These are phyloP conservation scores for Progne subis DNA, from an alignment of 2,113 vertebrate species.

Conservation along the genomic window DNA sequence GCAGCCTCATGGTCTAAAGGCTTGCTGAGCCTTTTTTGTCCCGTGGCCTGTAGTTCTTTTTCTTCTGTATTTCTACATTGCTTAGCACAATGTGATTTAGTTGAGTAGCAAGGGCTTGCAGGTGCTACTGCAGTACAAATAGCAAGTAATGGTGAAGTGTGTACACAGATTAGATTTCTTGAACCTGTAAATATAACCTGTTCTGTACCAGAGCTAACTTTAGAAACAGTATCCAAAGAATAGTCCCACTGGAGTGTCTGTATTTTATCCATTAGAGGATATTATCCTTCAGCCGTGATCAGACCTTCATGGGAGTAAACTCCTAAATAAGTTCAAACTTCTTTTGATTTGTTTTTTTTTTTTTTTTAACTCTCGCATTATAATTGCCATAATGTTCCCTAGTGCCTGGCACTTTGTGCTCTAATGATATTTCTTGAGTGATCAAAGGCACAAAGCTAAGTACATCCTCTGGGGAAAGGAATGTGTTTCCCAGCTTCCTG, in stretches of 20 bases:
- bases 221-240: background rate
- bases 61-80: background rate
- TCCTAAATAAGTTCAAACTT: slow-evolving; percentile 22
- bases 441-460: slow-evolving; percentile 63
- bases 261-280: background rate
- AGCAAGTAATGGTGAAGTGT: background rate
- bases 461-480: slow-evolving; percentile 60
- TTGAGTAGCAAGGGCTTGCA: background rate
- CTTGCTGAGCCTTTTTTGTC: background rate
- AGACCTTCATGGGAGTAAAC: background rate
- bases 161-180: background rate
- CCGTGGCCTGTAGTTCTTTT: background rate
- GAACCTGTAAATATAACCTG: slow-evolving; percentile 24
- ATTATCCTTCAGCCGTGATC: background rate
- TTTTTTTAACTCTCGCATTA: background rate
- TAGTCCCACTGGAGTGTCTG: background rate
- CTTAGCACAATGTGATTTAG: background rate
- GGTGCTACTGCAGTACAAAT: slow-evolving; percentile 16
- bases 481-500: slow-evolving; percentile 36
- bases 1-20: background rate
- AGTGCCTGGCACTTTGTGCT: slow-evolving; percentile 48
- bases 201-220: background rate
- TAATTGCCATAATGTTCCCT: slow-evolving; percentile 46
- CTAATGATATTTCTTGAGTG: slow-evolving; percentile 45
- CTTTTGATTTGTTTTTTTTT: slow-evolving; percentile 5